These are phyloP conservation scores for Forbesichthys agassizii DNA, from an alignment of 2,113 vertebrate species.

Conservation along the genomic window DNA sequence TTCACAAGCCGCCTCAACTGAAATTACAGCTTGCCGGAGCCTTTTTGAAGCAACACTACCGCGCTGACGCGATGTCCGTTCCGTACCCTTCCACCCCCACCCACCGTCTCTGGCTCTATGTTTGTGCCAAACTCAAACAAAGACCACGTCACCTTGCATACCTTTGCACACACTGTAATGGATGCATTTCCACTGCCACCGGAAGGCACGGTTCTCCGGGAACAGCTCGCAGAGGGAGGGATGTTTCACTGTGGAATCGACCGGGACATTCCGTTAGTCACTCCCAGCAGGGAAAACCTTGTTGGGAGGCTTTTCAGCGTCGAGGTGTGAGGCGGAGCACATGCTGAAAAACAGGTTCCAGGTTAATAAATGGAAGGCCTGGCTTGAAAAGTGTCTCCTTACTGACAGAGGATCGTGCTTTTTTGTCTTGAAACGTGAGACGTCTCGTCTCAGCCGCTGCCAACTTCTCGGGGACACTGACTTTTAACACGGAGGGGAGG, in stretches of 20 bases:
- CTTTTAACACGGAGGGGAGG: slow-evolving; percentile 29
- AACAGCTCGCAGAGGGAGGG: slow-evolving; percentile 8
- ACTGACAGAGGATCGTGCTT: slow-evolving; percentile 58
- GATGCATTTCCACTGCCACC: slow-evolving; percentile 25
- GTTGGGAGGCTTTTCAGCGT: slow-evolving; percentile 12
- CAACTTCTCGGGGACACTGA: slow-evolving; percentile 59
- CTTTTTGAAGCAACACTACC: slow-evolving; percentile 3
- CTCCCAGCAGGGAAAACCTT: slow-evolving; percentile 6
- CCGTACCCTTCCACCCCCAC: slow-evolving; percentile 1
- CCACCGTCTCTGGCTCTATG: slow-evolving; percentile 8
- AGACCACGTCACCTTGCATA: slow-evolving; percentile 48
- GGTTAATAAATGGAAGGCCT: slow-evolving; percentile 57
- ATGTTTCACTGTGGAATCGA: slow-evolving; percentile 18
- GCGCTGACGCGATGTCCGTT: slow-evolving; percentile 11
- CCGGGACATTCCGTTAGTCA: slow-evolving; percentile 6
- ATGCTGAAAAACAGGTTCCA: slow-evolving; percentile 65
- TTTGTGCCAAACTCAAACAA: slow-evolving; percentile 67
- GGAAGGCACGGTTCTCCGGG: slow-evolving; percentile 17
- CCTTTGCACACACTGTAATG: slow-evolving; percentile 19
- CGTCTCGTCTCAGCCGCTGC: slow-evolving; percentile 41
- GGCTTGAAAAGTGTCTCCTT: slow-evolving; percentile 69
- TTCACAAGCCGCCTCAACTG: background rate
- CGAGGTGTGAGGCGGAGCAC: slow-evolving; percentile 41
- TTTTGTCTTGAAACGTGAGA: slow-evolving; percentile 72
- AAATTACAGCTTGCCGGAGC: slow-evolving; percentile 29